Conservation (phyloP, 2,888 invertebrate species). For the Pardosa pseudoannulata region DNA sequence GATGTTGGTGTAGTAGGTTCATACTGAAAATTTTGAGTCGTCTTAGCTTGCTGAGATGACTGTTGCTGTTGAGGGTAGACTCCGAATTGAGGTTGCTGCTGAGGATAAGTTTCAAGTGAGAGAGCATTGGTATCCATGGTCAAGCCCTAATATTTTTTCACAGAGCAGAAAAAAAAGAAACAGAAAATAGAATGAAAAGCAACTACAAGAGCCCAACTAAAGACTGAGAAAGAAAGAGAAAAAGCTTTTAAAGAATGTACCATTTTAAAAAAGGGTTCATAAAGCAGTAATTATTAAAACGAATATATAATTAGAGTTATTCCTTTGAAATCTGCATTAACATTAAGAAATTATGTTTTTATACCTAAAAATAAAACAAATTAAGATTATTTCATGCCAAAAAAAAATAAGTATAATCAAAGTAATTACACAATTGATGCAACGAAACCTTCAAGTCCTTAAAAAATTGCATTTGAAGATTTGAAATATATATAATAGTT, state of each 20-base stretch:
- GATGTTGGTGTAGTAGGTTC: conserved; percentile 68
- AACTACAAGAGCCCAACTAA: conserved; percentile 64
- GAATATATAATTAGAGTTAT: no score
- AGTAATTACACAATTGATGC: no score
- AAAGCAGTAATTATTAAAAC: no score
- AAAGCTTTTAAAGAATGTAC: neutral
- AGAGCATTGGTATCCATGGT: conserved; percentile 74
- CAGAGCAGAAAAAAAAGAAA: conserved; percentile 52
- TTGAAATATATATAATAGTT: no score
- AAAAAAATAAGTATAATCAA: no score
- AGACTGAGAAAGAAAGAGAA: conserved; percentile 42
- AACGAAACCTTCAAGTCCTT: no score
- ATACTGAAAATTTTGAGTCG: conserved; percentile 58
- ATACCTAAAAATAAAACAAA: no score
- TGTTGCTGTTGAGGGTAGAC: conserved; percentile 69
- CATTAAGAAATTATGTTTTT: no score
- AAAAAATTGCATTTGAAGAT: no score
- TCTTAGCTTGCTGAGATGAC: conserved; percentile 33
- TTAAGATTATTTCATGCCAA: no score
- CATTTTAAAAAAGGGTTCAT: no score
- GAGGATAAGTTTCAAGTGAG: conserved; percentile 73
- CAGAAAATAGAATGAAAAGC: conserved; percentile 68
- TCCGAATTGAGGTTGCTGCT: conserved; percentile 73
- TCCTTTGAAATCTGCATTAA: no score
- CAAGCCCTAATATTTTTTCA: conserved; percentile 73